phyloP scores from a whole-genome alignment of 1,140 invertebrate genomes.

The Drosophila equinoxialis region DNA sequence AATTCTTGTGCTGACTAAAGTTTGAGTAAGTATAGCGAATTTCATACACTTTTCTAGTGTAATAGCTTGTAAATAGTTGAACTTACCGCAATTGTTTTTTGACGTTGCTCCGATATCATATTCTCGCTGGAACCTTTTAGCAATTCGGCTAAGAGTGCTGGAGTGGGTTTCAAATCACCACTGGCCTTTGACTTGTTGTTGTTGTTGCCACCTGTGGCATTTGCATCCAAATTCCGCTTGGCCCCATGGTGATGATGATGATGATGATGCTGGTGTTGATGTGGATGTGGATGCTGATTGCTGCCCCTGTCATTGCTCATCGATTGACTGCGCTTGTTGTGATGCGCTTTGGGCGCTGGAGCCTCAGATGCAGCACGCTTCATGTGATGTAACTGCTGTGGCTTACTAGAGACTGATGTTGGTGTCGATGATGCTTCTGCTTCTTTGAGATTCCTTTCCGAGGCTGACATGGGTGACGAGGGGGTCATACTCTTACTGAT shows the following conservation, averaged over 20 bases:
- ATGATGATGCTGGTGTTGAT: constrained; percentile 41
- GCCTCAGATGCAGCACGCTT: constrained; percentile 78
- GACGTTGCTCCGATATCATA: constrained; percentile 84
- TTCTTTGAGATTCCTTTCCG: constrained; percentile 59
- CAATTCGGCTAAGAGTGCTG: constrained; percentile 88
- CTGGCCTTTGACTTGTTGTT: constrained; percentile 35
- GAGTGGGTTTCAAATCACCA: constrained; percentile 85
- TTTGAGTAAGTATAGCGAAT: too few species aligned
- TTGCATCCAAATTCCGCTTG: constrained; percentile 66
- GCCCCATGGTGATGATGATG: constrained; percentile 45
- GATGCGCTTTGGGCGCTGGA: constrained; percentile 60
- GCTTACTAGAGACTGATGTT: constrained; percentile 6
- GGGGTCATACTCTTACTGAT: constrained; percentile 38
- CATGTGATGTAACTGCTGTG: constrained; percentile 56
- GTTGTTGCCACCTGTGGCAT: constrained; percentile 8
- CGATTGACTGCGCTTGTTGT: constrained; percentile 70
- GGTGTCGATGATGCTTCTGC: constrained; percentile 6
- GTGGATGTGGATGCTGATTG: constrained; percentile 34
- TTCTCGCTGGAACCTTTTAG: constrained; percentile 90
- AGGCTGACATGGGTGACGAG: constrained; percentile 44
- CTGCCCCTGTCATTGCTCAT: constrained; percentile 63
- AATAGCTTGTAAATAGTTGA: not conserved
- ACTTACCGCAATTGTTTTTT: constrained; percentile 80
- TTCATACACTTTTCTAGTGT: too few species aligned
- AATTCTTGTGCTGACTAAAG: too few species aligned